These are phyloP conservation scores for Epinotia brunnichana DNA, from an alignment of 2,888 invertebrate species.

Conservation along the genomic window DNA sequence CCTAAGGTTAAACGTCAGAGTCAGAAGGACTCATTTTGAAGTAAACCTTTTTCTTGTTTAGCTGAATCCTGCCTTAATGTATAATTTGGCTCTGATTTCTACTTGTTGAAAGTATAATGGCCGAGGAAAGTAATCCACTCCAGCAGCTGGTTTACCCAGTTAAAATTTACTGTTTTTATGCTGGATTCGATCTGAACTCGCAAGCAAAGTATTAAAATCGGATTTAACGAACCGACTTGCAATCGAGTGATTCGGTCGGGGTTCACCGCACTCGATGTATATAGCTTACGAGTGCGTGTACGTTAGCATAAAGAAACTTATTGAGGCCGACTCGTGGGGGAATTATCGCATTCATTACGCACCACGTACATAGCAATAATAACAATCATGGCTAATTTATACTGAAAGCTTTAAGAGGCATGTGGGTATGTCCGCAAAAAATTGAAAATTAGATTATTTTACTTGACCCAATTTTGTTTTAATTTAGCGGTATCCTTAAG, in stretches of 20 bases:
- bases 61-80: background rate
- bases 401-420: no score
- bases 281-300: slow-evolving; percentile 15
- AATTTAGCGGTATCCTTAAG: no score
- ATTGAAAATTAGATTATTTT: no score
- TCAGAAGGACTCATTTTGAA: no score
- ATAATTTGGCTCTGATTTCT: background rate
- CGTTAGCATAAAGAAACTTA: slow-evolving; percentile 17
- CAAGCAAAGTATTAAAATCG: slow-evolving; percentile 53
- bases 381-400: no score
- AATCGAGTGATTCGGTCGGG: slow-evolving; percentile 51
- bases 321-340: slow-evolving; percentile 5
- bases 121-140: slow-evolving; percentile 1
- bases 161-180: slow-evolving; percentile 45
- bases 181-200: slow-evolving; percentile 48
- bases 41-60: no score
- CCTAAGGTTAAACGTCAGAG: no score
- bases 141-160: background rate
- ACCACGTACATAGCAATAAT: background rate
- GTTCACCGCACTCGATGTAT: slow-evolving; percentile 15
- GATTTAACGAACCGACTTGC: slow-evolving; percentile 54
- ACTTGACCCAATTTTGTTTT: no score
- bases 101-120: background rate
- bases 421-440: no score
- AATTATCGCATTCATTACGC: background rate